A percentile compares a stretch with the other conserved stretches of the same genome.
phyloP scores from a whole-genome alignment of 2,113 vertebrate species.

The Cygnus atratus region DNA sequence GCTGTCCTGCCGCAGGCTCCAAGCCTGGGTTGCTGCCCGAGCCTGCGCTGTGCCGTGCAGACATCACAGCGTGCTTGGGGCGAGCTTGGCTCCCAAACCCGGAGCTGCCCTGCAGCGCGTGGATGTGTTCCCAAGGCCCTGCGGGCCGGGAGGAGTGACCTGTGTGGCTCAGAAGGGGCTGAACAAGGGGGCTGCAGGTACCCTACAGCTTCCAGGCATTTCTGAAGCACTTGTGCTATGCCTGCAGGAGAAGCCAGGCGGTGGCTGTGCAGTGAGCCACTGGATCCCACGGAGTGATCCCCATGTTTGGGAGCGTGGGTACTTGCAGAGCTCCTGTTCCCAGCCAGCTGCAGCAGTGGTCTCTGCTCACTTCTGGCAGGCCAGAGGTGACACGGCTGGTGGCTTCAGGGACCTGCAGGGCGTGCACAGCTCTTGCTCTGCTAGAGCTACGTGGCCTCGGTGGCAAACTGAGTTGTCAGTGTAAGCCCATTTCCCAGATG shows the following conservation, averaged over 20 bases:
- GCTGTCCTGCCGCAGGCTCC: background rate
- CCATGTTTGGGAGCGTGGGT: background rate
- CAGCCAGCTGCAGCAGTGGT: background rate
- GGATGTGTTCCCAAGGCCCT: background rate
- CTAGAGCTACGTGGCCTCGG: background rate
- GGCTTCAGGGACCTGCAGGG: background rate
- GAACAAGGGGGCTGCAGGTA: background rate
- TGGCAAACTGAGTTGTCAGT: accelerated
- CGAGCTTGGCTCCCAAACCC: background rate
- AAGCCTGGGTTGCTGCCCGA: too few relatives aligned
- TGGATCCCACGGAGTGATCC: accelerated
- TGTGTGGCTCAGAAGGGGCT: accelerated
- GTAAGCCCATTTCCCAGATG: accelerated
- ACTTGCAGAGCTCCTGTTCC: accelerated
- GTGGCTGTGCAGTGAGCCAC: background rate
- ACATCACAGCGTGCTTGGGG: background rate
- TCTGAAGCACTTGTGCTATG: accelerated
- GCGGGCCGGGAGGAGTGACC: background rate
- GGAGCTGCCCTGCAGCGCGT: background rate
- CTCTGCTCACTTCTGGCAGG: background rate
- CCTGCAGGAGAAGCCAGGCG: accelerated
- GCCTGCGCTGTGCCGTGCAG: too few relatives aligned
- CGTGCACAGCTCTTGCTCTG: accelerated
- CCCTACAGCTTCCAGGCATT: background rate
- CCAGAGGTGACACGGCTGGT: accelerated